Evolutionary conservation across 92 coral and sea anemone species (phyloP), one percentile per base, ranked within the genome.

Genomic region (Diadumene lineata): DNA sequence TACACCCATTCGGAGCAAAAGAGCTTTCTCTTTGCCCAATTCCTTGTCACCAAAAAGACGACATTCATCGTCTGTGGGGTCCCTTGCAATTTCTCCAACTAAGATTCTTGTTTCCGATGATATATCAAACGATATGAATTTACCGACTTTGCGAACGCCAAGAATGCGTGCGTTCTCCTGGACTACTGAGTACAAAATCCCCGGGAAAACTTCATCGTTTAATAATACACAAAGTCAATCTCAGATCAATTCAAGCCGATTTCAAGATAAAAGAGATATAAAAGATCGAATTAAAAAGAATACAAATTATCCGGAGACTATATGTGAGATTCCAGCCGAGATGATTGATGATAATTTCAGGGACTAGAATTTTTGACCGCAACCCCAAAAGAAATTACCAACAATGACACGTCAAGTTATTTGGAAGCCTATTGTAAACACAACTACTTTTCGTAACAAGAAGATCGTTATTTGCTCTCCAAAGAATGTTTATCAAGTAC

Each of bases 11-110:
- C 66, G 74, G 11, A 50, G 85, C 28, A 77, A 72, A 68, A 81
- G 89, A 38, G 92, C 96, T 0, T 69, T 79, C 33, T 83, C 89
- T 1, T 66, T 90, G 34, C 96, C 96, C n/a, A n/a, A n/a, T 2
- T 68, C 60, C 30, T 29, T 62, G 23, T 13, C 68, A 7, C 30
- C 66, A 17, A 72, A 56, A 23, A 56, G 63, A 25, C 57, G 77
- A 32, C 27, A 48, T 25, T 56, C 63, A 27, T n/a, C 77, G 10
- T 31, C 77, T 21, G 43, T 72, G 21, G 56, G 53, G 15, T 32
- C 77, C 8, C 66, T 43, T 55, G 18, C 66, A 56, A 33, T 56
- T 18, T 56, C 77, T 29, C 77, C 77, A 0, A 25, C 50, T 1
- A 56, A 43, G 31, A 26, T 6, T 31, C 63, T 72, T 25, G 29